Evolutionary conservation across 2,888 invertebrate genomes (phyloP).

Genomic region (Zele albiditarsus): DNA sequence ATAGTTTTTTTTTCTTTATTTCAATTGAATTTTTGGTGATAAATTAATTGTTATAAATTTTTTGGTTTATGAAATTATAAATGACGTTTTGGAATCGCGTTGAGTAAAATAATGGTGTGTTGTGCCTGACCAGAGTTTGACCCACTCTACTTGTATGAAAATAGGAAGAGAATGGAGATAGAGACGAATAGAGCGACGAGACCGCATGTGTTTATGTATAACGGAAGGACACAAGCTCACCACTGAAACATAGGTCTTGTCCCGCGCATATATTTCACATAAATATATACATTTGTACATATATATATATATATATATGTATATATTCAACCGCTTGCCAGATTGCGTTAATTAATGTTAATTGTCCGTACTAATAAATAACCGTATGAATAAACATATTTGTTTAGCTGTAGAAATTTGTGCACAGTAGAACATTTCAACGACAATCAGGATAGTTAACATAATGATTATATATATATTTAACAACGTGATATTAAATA

Average conservation of each 20-base stretch:
- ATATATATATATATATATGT: constrained; percentile 2
- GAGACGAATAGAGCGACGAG: neutral
- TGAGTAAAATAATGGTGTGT: constrained; percentile 12
- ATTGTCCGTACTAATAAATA: constrained; percentile 70
- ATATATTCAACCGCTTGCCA: constrained; percentile 54
- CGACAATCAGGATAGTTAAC: constrained; percentile 28
- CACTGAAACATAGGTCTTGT: constrained; percentile 29
- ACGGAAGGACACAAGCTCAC: constrained; percentile 30
- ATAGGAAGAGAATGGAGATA: neutral
- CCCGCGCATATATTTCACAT: constrained; percentile 5
- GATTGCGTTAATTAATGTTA: constrained; percentile 71
- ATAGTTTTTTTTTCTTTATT: neutral
- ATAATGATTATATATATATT: neutral
- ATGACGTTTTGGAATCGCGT: neutral
- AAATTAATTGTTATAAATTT: neutral
- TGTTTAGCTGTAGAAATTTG: constrained; percentile 50
- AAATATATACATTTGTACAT: constrained; percentile 9
- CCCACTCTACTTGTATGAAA: neutral
- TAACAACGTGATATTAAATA: neutral
- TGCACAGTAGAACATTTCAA: constrained; percentile 21
- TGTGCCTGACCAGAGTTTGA: constrained; percentile 28
- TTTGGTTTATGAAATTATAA: neutral
- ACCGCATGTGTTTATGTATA: constrained; percentile 8
- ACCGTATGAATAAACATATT: constrained; percentile 67
- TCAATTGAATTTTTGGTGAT: neutral